Conservation (phyloP, 2,797 vertebrate genomes). For the Phataginus tetradactyla region DNA sequence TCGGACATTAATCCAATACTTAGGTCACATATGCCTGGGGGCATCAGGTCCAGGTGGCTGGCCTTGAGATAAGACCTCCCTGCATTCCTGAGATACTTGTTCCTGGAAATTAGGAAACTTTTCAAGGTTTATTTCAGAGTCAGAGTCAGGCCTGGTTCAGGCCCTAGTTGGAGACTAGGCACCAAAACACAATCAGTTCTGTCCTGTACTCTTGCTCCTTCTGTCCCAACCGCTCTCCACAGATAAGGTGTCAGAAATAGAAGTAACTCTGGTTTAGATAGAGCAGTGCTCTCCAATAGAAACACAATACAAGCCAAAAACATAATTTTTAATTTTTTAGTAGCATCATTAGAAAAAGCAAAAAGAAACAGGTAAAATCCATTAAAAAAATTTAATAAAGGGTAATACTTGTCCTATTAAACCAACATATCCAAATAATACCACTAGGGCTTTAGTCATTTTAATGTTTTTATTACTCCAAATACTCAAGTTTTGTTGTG, state of each 20-base stretch:
- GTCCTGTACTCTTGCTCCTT: too few relatives aligned
- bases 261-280: conserved; percentile 1
- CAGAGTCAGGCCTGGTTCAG: too few relatives aligned
- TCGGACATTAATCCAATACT: too few relatives aligned
- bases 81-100: too few relatives aligned
- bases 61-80: too few relatives aligned
- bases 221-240: too few relatives aligned
- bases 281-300: background rate
- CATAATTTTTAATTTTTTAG: background rate
- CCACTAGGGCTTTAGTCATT: conserved; percentile 3
- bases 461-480: background rate
- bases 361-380: background rate
- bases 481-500: background rate
- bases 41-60: too few relatives aligned
- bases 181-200: too few relatives aligned
- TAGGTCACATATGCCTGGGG: too few relatives aligned
- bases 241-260: background rate
- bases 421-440: background rate
- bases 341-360: background rate
- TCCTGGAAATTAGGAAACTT: too few relatives aligned
- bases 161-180: too few relatives aligned
- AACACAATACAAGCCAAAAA: conserved; percentile 22
- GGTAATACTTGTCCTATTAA: conserved; percentile 1
- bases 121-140: too few relatives aligned
- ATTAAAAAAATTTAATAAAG: conserved; percentile 25